These are phyloP conservation scores for Phocoena sinus DNA, from an alignment of 2,113 vertebrate genomes.

Conservation along the genomic window DNA sequence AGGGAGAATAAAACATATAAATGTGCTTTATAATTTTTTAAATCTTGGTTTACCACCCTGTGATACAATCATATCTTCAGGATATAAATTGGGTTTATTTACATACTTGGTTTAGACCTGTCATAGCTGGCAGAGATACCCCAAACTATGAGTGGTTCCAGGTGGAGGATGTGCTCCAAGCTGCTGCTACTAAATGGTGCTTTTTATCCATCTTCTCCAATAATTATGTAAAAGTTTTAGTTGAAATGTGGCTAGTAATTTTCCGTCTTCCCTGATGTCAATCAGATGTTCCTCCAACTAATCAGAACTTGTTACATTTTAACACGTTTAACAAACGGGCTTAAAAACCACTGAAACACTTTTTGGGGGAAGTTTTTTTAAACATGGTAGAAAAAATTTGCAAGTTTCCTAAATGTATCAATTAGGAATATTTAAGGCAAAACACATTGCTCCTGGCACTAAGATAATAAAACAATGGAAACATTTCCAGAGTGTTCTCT, in stretches of 20 bases:
- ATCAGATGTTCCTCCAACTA: background rate
- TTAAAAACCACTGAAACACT: background rate
- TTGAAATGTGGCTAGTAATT: background rate
- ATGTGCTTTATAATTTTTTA: background rate
- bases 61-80: background rate
- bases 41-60: background rate
- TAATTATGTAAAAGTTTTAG: background rate
- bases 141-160: background rate
- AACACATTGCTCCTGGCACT: background rate
- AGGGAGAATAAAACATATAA: background rate
- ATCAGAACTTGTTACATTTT: slow-evolving; percentile 4
- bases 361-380: background rate
- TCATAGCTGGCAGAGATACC: background rate
- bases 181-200: background rate
- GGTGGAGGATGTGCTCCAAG: background rate
- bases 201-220: background rate
- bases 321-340: slow-evolving; percentile 4
- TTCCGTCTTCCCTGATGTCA: background rate
- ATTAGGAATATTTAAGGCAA: background rate
- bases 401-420: background rate
- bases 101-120: background rate
- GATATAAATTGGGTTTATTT: background rate
- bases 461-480: background rate
- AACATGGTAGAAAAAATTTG: background rate
- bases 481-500: background rate